These are phyloP conservation scores for Aquatica leii DNA, from an alignment of 2,888 invertebrate species.

Conservation along the genomic window DNA sequence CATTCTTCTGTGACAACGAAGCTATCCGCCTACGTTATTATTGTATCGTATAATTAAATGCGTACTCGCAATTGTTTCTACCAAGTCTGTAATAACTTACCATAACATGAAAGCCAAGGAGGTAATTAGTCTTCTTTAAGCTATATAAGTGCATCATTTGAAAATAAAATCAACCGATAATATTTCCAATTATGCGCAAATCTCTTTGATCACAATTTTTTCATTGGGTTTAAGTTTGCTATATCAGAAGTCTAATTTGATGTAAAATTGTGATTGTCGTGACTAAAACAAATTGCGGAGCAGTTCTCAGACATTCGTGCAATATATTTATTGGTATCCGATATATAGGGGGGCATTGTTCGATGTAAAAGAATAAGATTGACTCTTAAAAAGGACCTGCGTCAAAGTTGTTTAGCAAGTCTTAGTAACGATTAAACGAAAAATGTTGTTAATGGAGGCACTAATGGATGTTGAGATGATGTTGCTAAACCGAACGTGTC, in stretches of 20 bases:
- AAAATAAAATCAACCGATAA: slow-evolving; percentile 15
- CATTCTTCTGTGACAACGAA: no score
- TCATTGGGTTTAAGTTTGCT: neutral
- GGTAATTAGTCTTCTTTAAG: no score
- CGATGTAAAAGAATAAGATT: slow-evolving; percentile 12
- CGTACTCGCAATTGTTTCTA: no score
- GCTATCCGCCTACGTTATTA: no score
- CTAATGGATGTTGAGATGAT: slow-evolving; percentile 35
- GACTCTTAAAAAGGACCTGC: slow-evolving; percentile 21
- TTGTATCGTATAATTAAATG: no score
- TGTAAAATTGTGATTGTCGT: slow-evolving; percentile 28
- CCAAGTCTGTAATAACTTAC: no score
- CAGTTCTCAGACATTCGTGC: slow-evolving; percentile 27
- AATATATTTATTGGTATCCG: slow-evolving; percentile 17
- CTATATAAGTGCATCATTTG: slow-evolving; percentile 7
- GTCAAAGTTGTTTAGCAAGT: slow-evolving; percentile 16
- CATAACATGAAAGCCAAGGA: no score
- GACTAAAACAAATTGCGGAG: slow-evolving; percentile 33
- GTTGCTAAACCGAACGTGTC: slow-evolving; percentile 36
- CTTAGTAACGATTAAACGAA: slow-evolving; percentile 25
- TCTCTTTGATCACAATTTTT: slow-evolving; percentile 19
- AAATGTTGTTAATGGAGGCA: slow-evolving; percentile 33
- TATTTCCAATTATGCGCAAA: slow-evolving; percentile 18
- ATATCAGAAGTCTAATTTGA: slow-evolving; percentile 18
- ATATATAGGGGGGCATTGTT: slow-evolving; percentile 26